These are phyloP conservation scores for Drosophila anceps DNA, from an alignment of 2,888 invertebrate species.

Conservation along the genomic window DNA sequence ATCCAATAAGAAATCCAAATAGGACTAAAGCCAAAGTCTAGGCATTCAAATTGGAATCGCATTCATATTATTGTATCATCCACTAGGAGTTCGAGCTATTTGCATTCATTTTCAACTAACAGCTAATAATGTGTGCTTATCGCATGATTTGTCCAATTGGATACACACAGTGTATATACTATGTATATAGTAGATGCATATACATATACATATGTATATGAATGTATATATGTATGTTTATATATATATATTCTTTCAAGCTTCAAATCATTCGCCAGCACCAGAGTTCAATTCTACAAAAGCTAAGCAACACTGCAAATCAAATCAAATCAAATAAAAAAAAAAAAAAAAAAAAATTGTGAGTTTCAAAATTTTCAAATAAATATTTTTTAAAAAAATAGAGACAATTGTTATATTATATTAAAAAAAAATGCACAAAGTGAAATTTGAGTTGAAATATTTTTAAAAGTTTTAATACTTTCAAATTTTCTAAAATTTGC, in stretches of 20 bases:
- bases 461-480: no score
- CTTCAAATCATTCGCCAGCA: conserved; percentile 72
- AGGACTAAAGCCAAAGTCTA: not conserved
- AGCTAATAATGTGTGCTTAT: not conserved
- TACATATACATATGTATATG: not conserved
- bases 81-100: not conserved
- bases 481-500: not conserved
- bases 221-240: not conserved
- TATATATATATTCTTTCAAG: conserved; percentile 42
- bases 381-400: not conserved
- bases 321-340: conserved; percentile 4
- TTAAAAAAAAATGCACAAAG: not conserved
- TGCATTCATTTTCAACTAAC: not conserved
- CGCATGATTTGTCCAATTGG: not conserved
- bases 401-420: not conserved
- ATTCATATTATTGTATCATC: no score
- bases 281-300: conserved; percentile 78
- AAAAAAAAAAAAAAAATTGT: conserved; percentile 24
- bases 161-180: not conserved
- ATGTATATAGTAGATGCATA: not conserved
- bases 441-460: not conserved
- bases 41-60: not conserved
- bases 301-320: conserved; percentile 35
- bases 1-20: not conserved
- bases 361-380: conserved; percentile 20